A percentile compares a stretch with the other conserved stretches of the same genome.
Conservation (phyloP, 1,140 invertebrate species). For the Stegodyphus mimosarum region DNA sequence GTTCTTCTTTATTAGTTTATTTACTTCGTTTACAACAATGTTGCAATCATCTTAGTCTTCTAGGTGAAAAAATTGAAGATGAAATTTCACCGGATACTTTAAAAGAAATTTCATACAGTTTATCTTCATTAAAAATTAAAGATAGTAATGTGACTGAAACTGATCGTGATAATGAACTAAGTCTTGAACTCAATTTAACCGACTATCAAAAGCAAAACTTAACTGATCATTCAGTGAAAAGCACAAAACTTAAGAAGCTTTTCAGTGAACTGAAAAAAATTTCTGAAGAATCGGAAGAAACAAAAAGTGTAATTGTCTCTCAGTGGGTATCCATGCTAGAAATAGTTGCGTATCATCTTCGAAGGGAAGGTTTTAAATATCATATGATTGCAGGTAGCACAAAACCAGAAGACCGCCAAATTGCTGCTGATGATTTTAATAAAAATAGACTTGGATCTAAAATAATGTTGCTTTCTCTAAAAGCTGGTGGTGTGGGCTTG, state of each 20-base stretch:
- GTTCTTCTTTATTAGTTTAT: slow-evolving; percentile 77
- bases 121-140: slow-evolving; percentile 22
- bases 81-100: background rate
- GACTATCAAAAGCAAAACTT: background rate
- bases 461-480: slow-evolving; percentile 92
- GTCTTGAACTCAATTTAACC: slow-evolving; percentile 21
- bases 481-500: slow-evolving; percentile 98
- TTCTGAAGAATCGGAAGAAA: slow-evolving; percentile 1
- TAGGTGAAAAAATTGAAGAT: slow-evolving; percentile 71
- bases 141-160: background rate
- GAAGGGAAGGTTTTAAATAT: slow-evolving; percentile 70
- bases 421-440: slow-evolving; percentile 79
- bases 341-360: slow-evolving; percentile 76
- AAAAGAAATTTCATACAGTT: background rate
- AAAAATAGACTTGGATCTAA: slow-evolving; percentile 70
- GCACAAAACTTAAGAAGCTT: slow-evolving; percentile 32
- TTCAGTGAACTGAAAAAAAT: slow-evolving; percentile 26
- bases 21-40: slow-evolving; percentile 86
- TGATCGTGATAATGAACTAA: background rate
- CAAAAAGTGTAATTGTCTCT: slow-evolving; percentile 80
- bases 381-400: slow-evolving; percentile 76
- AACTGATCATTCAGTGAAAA: background rate
- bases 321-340: slow-evolving; percentile 85
- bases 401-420: slow-evolving; percentile 65
- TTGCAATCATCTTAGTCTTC: slow-evolving; percentile 87